Evolutionary conservation across 2,888 invertebrate genomes (phyloP).

Genomic region (Ommatoiulus sabulosus): DNA sequence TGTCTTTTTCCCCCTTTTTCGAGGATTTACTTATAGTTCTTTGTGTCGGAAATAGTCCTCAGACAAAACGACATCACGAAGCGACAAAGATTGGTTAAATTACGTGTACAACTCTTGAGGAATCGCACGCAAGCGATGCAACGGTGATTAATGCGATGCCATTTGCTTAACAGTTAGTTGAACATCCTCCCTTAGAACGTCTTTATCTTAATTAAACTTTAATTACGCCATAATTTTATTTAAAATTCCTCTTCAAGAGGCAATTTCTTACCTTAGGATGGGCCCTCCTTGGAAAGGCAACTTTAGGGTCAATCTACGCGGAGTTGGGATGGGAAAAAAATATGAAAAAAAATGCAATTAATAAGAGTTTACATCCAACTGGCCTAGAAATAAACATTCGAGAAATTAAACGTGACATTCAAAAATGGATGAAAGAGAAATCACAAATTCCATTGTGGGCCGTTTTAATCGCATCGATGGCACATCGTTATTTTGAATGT

Average conservation of each 20-base stretch:
- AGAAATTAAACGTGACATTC: not conserved
- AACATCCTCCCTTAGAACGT: conserved; percentile 12
- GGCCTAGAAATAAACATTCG: not conserved
- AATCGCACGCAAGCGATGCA: too few species aligned
- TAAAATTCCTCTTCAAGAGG: not conserved
- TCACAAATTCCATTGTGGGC: not conserved
- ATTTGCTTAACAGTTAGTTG: not conserved
- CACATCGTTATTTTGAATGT: too few species aligned
- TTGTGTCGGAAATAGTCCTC: too few species aligned
- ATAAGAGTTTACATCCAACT: conserved; percentile 17
- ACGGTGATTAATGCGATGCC: too few species aligned
- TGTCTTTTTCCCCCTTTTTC: too few species aligned
- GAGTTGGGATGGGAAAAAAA: conserved; percentile 60
- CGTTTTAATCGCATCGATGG: not conserved
- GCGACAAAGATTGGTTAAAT: too few species aligned
- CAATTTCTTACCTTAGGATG: conserved; percentile 91
- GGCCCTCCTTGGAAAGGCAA: conserved; percentile 99
- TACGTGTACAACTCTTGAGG: too few species aligned
- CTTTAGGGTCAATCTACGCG: conserved; percentile 98
- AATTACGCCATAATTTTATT: not conserved
- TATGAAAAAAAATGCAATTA: conserved; percentile 53
- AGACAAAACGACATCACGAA: too few species aligned
- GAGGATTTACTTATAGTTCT: too few species aligned
- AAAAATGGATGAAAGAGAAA: conserved; percentile 8
- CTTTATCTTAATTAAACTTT: not conserved